Evolutionary conservation across 92 coral and sea anemone species (phyloP).

Genomic region (Hydrozoanthus gracilis): DNA sequence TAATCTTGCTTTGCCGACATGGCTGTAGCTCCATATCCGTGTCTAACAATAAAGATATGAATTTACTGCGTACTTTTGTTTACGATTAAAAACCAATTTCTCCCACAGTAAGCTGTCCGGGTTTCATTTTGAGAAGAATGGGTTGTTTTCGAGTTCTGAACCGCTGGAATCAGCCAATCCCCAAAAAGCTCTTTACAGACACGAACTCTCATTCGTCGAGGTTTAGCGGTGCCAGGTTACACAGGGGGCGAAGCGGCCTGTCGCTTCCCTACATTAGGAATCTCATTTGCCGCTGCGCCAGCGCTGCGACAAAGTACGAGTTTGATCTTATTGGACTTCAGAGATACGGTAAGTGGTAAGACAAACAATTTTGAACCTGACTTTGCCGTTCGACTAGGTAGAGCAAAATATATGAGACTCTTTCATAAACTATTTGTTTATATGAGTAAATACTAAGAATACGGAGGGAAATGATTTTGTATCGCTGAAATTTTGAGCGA

Average conservation of each 20-base stretch:
- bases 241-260: slow-evolving; percentile 16
- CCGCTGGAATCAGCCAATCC: slow-evolving; percentile 17
- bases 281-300: slow-evolving; percentile 34
- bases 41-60: too few relatives aligned
- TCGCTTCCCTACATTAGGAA: slow-evolving; percentile 12
- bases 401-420: too few relatives aligned
- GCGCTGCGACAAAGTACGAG: not conserved
- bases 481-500: too few relatives aligned
- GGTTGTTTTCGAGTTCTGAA: slow-evolving; percentile 26
- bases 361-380: too few relatives aligned
- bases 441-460: too few relatives aligned
- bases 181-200: slow-evolving; percentile 18
- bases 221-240: slow-evolving; percentile 1
- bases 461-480: too few relatives aligned
- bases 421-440: too few relatives aligned
- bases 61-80: too few relatives aligned
- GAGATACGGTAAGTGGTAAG: slow-evolving; percentile 10
- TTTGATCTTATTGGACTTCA: slow-evolving; percentile 24
- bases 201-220: not conserved
- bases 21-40: too few relatives aligned
- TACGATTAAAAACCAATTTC: not conserved
- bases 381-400: too few relatives aligned
- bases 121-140: not conserved
- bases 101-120: slow-evolving; percentile 31
- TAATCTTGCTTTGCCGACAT: too few relatives aligned